Evolutionary conservation across 2,888 invertebrate genomes (phyloP), one percentile per base, ranked within the genome.

Genomic region (Scaptomyza parva): DNA sequence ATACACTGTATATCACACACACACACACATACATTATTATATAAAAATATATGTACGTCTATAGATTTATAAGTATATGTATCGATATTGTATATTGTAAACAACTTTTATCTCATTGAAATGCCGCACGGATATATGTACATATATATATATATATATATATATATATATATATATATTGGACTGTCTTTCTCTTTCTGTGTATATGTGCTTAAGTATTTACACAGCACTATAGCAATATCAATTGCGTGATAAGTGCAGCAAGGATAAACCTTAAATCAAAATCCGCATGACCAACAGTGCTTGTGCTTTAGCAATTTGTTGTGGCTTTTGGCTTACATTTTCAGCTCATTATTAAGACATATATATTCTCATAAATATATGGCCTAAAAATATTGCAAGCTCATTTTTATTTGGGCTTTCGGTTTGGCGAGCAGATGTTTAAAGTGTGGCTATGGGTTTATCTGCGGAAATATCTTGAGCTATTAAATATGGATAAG

Each of bases 81-180:
- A 86, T 85, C 72, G 76, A 77, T n/a, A n/a, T 84, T 84, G 66
- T 68, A 70, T 83, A 84, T 84, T 72, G 67, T 80, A 83, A 79
- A 86, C 80, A 77, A 68, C 67, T 80, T 78, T 76, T 80, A 72
- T 60, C 84, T 88, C 87, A 89, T 88, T 89, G 79, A 71, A 80
- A 88, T 84, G 89, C 84, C 67, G 70, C 70, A 78, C 67, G 70
- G 69, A 78, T 82, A 66, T 67, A 69, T 48, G 61, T 11, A 14
- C 48, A 47, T 57, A 76, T 62, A 52, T 22, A 40, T 7, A 40
- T 14, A 26, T 26, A 44, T 26, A 14, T 41, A 69, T 48, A 60
- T 11, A 14, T 45, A 47, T 57, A 76, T 62, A 52, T 22, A 40
- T 7, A 40, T 14, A 26, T 26, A 44, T 26, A 14, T 41, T 7